Base-by-base conservation (phyloP, 2,113 vertebrate genomes). In the Petromus typicus region DNA sequence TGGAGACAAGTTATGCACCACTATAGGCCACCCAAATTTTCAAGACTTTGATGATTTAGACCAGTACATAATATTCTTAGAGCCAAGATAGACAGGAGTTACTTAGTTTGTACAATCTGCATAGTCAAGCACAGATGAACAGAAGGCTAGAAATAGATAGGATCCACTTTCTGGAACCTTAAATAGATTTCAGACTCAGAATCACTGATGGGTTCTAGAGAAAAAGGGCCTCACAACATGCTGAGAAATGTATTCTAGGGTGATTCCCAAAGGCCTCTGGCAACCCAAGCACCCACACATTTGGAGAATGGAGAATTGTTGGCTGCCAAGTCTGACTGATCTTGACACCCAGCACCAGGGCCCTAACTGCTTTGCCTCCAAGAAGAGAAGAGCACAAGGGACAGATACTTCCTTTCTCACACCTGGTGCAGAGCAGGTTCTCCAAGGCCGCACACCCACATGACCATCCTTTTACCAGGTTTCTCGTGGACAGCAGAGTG, bases 181-280 rank as follows among this genome's bases (percentile, higher is more conserved):
- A 69, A 75, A 37, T 80, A 7, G 8, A 85, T 94, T 80, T 89
- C n/a, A 80, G 71, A 88, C 37, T 76, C 57, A 81, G 57, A 87
- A 32, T 45, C 25, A 32, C 1, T 79, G 75, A 73, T 79, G 27
- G 3, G 56, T 66, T 73, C 20, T 37, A 86, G 14, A 67, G 43
- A 75, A 43, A 61, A 57, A 63, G 10, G n/a, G 17, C 2, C 22
- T 3, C 32, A 13, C 7, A 61, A 63, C 1, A 25, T 51, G 27
- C 3, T 14, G 9, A 27, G 3, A 81, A 64, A 34, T 79, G 20
- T 22, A 40, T 59, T 83, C n/a, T 37, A n/a, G 4, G n/a, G 20
- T 14, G 9, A 61, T 37, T 32, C 30, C 37, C 63, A 16, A 75
- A 16, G 25, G 20, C 79, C 16, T 18, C 14, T 2, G 22, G 2